Conservation (phyloP, 2,113 vertebrate species). For the Odobenus rosmarus region DNA sequence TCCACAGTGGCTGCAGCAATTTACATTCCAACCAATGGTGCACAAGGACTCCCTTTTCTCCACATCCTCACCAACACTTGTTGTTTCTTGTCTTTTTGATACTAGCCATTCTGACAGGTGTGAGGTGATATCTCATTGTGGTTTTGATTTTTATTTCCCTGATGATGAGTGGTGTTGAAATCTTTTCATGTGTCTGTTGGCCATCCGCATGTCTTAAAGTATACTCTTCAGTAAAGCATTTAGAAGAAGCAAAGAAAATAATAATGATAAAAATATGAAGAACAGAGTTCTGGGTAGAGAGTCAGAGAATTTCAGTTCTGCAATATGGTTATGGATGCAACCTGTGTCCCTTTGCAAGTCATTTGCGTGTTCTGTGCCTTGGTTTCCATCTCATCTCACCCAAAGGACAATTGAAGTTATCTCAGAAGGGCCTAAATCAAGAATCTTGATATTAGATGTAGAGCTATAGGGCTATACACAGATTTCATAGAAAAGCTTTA, state of each 20-base stretch:
- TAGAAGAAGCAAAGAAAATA: background rate
- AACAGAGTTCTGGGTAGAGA: background rate
- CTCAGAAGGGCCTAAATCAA: background rate
- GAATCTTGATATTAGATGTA: background rate
- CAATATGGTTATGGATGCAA: background rate
- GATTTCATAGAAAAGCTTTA: background rate
- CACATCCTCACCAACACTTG: background rate
- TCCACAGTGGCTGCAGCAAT: background rate
- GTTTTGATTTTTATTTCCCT: background rate
- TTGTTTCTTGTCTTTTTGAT: background rate
- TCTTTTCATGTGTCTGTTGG: background rate
- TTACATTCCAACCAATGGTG: background rate
- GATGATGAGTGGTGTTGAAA: background rate
- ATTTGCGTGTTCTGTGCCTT: background rate
- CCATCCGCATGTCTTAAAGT: background rate
- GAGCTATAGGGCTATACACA: background rate
- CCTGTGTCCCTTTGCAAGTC: background rate
- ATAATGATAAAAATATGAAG: constrained; percentile 14
- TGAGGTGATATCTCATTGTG: background rate
- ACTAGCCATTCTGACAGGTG: background rate
- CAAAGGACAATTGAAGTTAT: background rate
- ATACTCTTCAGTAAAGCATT: background rate
- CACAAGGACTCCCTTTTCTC: background rate
- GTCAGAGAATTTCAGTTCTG: background rate
- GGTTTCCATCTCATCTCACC: background rate